A percentile compares a stretch with the other conserved stretches of the same genome.
Evolutionary conservation across 2,113 vertebrate species (phyloP).

Genomic region (Tapirus terrestris): DNA sequence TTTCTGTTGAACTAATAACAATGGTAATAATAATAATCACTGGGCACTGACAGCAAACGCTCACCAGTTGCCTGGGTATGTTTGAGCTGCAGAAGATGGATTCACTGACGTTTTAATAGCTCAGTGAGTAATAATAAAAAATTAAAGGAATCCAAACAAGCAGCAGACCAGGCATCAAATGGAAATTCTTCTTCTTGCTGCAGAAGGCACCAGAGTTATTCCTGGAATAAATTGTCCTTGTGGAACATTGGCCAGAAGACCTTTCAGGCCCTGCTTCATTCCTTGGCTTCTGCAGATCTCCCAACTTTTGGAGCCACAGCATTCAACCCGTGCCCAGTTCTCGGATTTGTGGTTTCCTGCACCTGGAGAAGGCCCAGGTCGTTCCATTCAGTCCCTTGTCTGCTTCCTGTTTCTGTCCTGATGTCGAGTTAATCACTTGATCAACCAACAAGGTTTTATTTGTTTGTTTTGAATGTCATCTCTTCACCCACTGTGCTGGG

Average conservation of each 20-base stretch:
- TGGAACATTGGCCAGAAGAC: not conserved
- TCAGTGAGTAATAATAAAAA: not conserved
- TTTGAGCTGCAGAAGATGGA: not conserved
- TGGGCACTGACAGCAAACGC: not conserved
- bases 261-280: fast-evolving
- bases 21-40: not conserved
- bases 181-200: not conserved
- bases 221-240: not conserved
- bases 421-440: not conserved
- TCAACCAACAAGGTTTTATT: not conserved
- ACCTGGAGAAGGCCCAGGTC: not conserved
- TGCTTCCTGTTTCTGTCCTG: not conserved
- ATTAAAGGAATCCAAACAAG: not conserved
- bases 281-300: not conserved
- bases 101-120: not conserved
- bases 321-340: not conserved
- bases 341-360: not conserved
- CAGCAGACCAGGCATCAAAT: not conserved
- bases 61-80: not conserved
- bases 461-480: not conserved
- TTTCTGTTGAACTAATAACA: not conserved
- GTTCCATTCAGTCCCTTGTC: not conserved
- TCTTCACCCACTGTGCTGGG: not conserved
- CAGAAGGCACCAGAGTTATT: not conserved
- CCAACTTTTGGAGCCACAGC: not conserved